Conservation (phyloP, 2,113 vertebrate genomes). For the Ardeotis arabs region DNA sequence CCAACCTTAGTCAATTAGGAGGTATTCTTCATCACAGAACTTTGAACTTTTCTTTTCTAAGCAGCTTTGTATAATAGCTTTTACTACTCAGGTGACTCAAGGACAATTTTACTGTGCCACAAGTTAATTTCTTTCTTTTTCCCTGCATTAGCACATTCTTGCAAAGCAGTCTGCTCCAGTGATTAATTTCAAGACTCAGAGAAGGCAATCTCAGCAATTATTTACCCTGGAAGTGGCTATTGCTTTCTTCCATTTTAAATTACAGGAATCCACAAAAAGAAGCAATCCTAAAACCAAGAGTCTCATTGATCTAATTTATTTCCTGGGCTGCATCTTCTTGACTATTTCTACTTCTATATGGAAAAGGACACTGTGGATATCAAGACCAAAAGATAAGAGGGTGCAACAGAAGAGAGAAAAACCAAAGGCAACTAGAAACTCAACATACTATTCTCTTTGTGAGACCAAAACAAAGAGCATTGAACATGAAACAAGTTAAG, state of each 20-base stretch:
- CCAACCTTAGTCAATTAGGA: slow-evolving; percentile 41
- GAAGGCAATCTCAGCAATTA: background rate
- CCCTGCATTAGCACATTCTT: background rate
- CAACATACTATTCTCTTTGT: background rate
- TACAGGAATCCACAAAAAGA: background rate
- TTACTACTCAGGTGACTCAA: slow-evolving; percentile 32
- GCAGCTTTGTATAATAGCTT: slow-evolving; percentile 56
- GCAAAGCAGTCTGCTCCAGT: background rate
- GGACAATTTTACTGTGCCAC: background rate
- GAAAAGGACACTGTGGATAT: background rate
- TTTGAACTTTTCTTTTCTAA: slow-evolving; percentile 59
- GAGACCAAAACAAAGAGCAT: background rate
- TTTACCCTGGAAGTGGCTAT: background rate
- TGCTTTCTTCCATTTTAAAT: background rate
- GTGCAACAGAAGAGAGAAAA: background rate
- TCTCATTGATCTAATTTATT: background rate
- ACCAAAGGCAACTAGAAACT: background rate
- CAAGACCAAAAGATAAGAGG: background rate
- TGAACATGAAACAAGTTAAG: background rate
- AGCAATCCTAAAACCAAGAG: background rate
- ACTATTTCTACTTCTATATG: background rate
- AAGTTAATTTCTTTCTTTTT: background rate
- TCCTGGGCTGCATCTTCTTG: background rate
- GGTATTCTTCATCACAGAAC: slow-evolving; percentile 22
- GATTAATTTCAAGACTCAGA: background rate